These are phyloP conservation scores for Pandemis cinnamomeana DNA, from an alignment of 2,888 invertebrate genomes.

Conservation along the genomic window DNA sequence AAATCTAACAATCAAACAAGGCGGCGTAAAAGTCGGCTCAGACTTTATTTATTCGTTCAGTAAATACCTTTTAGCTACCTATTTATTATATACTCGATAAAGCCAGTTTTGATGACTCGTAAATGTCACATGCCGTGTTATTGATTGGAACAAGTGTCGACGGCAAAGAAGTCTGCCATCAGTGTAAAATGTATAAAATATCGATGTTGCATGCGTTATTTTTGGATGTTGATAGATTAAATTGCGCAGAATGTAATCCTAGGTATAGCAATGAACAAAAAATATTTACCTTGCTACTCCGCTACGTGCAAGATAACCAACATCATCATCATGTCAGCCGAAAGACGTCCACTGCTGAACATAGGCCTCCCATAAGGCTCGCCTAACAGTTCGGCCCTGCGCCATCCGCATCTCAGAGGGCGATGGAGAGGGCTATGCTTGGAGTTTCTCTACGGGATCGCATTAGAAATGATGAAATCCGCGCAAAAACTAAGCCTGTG, in stretches of 20 bases:
- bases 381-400: too few species aligned
- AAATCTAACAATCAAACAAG: conserved; percentile 12
- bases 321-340: too few species aligned
- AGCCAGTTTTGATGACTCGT: conserved; percentile 22
- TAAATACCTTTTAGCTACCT: conserved; percentile 36
- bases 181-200: conserved; percentile 74
- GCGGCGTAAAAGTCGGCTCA: conserved; percentile 24
- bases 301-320: too few species aligned
- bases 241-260: conserved; percentile 43
- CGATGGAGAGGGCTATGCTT: too few species aligned
- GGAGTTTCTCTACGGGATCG: too few species aligned
- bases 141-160: conserved; percentile 32
- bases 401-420: too few species aligned
- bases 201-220: conserved; percentile 63
- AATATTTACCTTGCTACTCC: too few species aligned
- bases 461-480: too few species aligned
- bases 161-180: conserved; percentile 50
- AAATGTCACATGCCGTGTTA: conserved; percentile 35
- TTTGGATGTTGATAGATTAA: conserved; percentile 58
- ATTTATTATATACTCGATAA: conserved; percentile 33
- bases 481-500: too few species aligned
- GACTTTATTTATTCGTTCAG: conserved; percentile 22
- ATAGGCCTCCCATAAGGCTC: too few species aligned
- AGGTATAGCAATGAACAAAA: too few species aligned
- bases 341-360: too few species aligned